Conservation (phyloP, 2,797 vertebrate genomes). For the Microctenopoma steveboyesi region DNA sequence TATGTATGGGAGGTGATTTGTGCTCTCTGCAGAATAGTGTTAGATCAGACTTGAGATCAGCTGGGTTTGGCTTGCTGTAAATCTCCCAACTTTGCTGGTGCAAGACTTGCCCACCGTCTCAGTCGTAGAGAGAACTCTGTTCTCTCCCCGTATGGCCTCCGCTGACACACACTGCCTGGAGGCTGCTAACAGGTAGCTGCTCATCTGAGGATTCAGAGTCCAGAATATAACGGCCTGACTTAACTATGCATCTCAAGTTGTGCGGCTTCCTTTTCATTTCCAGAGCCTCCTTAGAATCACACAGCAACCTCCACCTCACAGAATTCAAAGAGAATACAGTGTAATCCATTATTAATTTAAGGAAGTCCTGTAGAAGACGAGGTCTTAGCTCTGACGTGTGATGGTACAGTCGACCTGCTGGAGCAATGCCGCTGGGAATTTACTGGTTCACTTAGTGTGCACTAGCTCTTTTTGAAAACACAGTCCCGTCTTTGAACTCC, state of each 20-base stretch:
- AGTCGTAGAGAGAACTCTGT: conserved; percentile 55
- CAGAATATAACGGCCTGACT: conserved; percentile 30
- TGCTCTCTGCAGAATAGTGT: conserved; percentile 62
- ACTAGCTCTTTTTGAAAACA: conserved; percentile 43
- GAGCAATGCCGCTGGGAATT: conserved; percentile 52
- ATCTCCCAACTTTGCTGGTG: conserved; percentile 67
- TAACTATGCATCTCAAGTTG: conserved; percentile 58
- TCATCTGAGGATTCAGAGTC: conserved; percentile 67
- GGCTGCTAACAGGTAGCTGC: conserved; percentile 78
- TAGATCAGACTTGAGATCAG: conserved; percentile 57
- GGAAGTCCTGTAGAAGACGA: conserved; percentile 26
- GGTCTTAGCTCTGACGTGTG: conserved; percentile 51
- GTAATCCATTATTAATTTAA: conserved; percentile 65
- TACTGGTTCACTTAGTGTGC: conserved; percentile 49
- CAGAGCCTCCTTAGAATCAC: conserved; percentile 18
- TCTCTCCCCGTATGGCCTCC: conserved; percentile 29
- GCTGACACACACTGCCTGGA: conserved; percentile 31
- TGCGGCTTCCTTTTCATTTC: conserved; percentile 30
- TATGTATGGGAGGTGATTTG: conserved; percentile 75
- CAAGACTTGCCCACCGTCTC: conserved; percentile 46
- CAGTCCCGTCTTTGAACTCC: conserved; percentile 59
- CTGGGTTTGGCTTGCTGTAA: conserved; percentile 57
- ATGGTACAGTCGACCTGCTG: conserved; percentile 39
- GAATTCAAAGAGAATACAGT: conserved; percentile 49
- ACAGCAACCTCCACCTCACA: conserved; percentile 44